These are phyloP conservation scores for Polypedilum vanderplanki DNA, from an alignment of 1,140 invertebrate genomes.

Conservation along the genomic window DNA sequence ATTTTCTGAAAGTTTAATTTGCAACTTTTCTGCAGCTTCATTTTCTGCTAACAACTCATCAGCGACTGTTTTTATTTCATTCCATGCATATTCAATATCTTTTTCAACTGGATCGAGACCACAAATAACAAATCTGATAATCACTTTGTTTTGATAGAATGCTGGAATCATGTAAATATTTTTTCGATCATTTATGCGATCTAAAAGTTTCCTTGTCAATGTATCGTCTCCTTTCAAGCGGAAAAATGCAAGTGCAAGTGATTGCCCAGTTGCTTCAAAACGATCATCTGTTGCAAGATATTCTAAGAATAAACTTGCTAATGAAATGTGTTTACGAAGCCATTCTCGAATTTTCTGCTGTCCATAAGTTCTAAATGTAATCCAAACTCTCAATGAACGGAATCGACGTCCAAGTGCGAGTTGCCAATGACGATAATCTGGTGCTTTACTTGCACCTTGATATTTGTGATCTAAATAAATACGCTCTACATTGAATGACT, in stretches of 20 bases:
- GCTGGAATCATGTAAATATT: conserved; percentile 80
- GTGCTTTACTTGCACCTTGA: conserved; percentile 59
- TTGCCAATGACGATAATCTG: conserved; percentile 93
- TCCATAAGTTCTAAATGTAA: conserved; percentile 78
- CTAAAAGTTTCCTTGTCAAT: conserved; percentile 65
- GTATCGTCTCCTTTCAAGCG: conserved; percentile 69
- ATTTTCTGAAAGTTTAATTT: background rate
- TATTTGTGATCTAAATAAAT: conserved; percentile 75
- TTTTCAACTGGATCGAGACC: conserved; percentile 57
- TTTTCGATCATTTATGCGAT: conserved; percentile 66
- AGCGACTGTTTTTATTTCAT: conserved; percentile 59
- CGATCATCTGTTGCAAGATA: conserved; percentile 60
- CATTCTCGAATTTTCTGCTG: conserved; percentile 69
- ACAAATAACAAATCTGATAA: conserved; percentile 80
- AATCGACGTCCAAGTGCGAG: conserved; percentile 86
- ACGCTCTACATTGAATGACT: conserved; percentile 87
- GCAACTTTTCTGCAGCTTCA: background rate
- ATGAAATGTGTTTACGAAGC: conserved; percentile 64
- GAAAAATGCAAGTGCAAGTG: conserved; percentile 83
- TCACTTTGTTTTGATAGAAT: conserved; percentile 55
- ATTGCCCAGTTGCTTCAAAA: conserved; percentile 67
- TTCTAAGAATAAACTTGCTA: conserved; percentile 71
- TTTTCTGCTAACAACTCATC: conserved; percentile 40
- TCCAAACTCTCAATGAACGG: conserved; percentile 90
- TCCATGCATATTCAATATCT: conserved; percentile 78